Base-by-base conservation (phyloP, 2,113 vertebrate genomes). In the Gavialis gangeticus region DNA sequence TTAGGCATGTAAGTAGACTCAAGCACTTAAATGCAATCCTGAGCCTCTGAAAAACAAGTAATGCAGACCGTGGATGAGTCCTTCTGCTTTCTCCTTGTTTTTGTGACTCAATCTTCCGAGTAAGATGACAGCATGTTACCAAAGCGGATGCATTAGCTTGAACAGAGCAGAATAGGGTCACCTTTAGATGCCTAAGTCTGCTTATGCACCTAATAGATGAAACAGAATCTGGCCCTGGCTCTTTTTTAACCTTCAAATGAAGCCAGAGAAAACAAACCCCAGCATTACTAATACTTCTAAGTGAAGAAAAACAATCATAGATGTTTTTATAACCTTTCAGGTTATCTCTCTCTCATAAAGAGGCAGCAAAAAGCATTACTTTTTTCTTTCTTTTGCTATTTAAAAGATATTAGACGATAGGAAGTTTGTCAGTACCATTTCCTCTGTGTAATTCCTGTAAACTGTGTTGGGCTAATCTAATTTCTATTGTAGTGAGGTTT, bases 251-350 rank as follows among this genome's bases (percentile, higher is more conserved):
- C 64, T 17, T 30, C 64, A 30, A 66, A 17, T 17, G n/a, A 67
- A 82, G 83, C 8, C 58, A 25, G 63, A 93, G 59, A 85, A 82
- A 85, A 91, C 4, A 2, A 84, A 93, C 82, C 75, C 89, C 30
- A 58, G 4, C n/a, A 57, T 84, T 93, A 54, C 63, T 87, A 4
- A 0, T 91, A 46, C 73, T 94, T 93, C 82, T 81, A 83, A 97
- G 73, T 87, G 19, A 57, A 88, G 59, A 87, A 94, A 93, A 64
- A 88, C 63, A 75, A 82, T 25, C 12, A 69, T 59, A 63, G 79
- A 73, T 10, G 10, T 24, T 37, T 37, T 73, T 87, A 89, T 0
- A 67, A n/a, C 34, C 25, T 79, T 91, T 87, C 79, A 0, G 0
- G 55, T 34, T 78, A 28, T 21, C 62, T 92, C 88, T 69, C 46